Evolutionary conservation across 2,797 vertebrate species (phyloP).

Genomic region (Clamator glandarius): DNA sequence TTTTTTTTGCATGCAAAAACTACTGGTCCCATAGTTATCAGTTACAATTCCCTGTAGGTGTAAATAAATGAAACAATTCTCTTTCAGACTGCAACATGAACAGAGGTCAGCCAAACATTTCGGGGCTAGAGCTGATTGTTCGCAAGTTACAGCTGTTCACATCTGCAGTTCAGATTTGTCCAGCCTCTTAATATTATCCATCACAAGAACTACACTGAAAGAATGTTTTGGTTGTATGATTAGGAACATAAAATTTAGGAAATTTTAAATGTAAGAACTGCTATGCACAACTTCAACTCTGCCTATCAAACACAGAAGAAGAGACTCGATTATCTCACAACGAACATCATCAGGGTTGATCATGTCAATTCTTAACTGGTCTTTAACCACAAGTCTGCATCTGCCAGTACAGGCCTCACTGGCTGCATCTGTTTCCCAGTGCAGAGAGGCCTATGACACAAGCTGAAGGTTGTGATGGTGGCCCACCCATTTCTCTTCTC

Average conservation of each 20-base stretch:
- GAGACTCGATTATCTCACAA: neutral
- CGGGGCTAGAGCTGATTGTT: constrained; percentile 22
- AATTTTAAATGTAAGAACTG: neutral
- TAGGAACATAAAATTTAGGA: constrained; percentile 3
- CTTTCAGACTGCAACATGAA: constrained; percentile 25
- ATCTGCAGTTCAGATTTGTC: constrained; percentile 44
- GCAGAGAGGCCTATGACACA: fast-evolving
- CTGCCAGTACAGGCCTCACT: neutral
- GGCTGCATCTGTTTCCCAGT: neutral
- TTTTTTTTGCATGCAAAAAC: neutral
- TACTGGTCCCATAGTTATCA: neutral
- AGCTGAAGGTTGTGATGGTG: neutral
- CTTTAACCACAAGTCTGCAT: neutral
- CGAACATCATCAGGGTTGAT: neutral
- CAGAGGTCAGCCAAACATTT: constrained; percentile 49
- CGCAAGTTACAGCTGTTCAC: constrained; percentile 49
- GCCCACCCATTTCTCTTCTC: neutral
- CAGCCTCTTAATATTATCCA: constrained; percentile 1
- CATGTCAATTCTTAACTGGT: neutral
- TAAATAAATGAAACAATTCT: constrained; percentile 41
- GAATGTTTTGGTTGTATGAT: constrained; percentile 1
- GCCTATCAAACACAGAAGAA: neutral
- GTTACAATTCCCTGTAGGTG: neutral
- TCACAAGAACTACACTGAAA: constrained; percentile 31
- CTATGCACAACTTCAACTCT: neutral